These are phyloP conservation scores for Drosophila hawaiiensis DNA, from an alignment of 2,888 invertebrate genomes.

Conservation along the genomic window DNA sequence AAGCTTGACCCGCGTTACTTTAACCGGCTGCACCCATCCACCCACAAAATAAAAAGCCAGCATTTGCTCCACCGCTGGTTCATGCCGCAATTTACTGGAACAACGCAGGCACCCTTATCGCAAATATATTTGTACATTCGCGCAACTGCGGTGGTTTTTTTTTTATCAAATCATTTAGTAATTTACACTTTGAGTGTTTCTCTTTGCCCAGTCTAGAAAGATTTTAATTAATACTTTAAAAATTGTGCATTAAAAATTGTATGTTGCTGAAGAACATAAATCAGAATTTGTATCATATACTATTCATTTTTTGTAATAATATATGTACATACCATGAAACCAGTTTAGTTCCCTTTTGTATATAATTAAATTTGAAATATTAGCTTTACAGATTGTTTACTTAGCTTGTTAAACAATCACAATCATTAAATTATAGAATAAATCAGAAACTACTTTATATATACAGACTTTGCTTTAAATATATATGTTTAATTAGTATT, in stretches of 20 bases:
- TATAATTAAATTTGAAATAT: not conserved
- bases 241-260: not conserved
- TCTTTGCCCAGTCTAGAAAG: not conserved
- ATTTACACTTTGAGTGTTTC: not conserved
- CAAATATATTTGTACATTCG: not conserved
- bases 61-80: constrained; percentile 15
- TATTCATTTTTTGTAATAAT: not conserved
- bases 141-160: not conserved
- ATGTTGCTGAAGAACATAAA: not conserved
- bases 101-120: constrained; percentile 10
- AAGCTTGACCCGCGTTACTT: constrained; percentile 5
- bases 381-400: not conserved
- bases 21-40: not conserved
- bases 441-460: not conserved
- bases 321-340: not conserved
- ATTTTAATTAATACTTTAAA: not conserved
- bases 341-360: not conserved
- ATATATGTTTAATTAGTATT: not conserved
- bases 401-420: not conserved
- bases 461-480: not conserved
- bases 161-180: not conserved
- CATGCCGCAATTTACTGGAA: not conserved
- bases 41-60: not conserved
- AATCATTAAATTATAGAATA: not conserved
- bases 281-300: not conserved